These are phyloP conservation scores for Poecilia picta DNA, from an alignment of 2,797 vertebrate genomes.

Conservation along the genomic window DNA sequence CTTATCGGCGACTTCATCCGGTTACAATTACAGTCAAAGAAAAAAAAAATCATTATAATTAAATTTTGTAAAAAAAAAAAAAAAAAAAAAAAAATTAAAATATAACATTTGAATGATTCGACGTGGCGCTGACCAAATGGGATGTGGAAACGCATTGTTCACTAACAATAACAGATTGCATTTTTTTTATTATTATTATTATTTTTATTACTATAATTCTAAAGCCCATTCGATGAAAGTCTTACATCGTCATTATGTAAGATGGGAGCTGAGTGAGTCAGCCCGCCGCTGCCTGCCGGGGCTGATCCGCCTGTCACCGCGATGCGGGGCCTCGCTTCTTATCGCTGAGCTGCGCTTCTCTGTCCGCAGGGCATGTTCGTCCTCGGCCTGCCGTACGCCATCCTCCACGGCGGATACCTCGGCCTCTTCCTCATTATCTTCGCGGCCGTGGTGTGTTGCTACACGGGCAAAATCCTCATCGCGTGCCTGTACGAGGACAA, in stretches of 20 bases:
- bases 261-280: slow-evolving; percentile 20
- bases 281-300: slow-evolving; percentile 24
- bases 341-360: slow-evolving; percentile 58
- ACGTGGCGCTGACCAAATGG: neutral
- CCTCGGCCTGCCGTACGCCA: slow-evolving; percentile 97
- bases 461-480: slow-evolving; percentile 99
- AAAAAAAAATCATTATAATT: neutral
- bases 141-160: neutral
- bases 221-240: neutral
- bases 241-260: slow-evolving; percentile 46
- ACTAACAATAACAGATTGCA: neutral
- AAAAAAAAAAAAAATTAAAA: no score
- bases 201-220: neutral
- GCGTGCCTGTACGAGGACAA: slow-evolving; percentile 98
- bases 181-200: neutral
- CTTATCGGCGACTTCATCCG: slow-evolving; percentile 57
- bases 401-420: slow-evolving; percentile 98
- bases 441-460: slow-evolving; percentile 98
- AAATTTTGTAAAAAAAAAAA: no score
- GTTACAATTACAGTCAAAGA: slow-evolving; percentile 24
- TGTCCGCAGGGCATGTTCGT: slow-evolving; percentile 97
- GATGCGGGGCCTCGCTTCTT: slow-evolving; percentile 62
- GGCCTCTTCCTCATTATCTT: slow-evolving; percentile 99
- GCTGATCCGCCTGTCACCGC: slow-evolving; percentile 62
- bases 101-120: neutral